Evolutionary conservation across 2,888 invertebrate species (phyloP), one percentile per base, ranked within the genome.

Genomic region (Prostheceraeus crozeri): DNA sequence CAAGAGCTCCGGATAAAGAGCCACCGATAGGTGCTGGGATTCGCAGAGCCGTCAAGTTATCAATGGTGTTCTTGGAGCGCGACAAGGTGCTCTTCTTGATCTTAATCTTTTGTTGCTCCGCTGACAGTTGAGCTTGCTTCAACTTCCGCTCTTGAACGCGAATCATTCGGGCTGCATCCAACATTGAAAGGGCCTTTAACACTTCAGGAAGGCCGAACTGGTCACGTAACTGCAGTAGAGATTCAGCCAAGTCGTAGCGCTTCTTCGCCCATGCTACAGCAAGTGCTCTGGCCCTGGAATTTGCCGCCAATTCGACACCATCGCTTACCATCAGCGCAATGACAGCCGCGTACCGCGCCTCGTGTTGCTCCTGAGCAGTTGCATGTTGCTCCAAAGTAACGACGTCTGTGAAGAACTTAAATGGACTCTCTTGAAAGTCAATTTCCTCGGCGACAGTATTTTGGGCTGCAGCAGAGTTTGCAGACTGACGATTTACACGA

Each of bases 191-290:
- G 1, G 72, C 70, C 57, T 72, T 72, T 11, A 71, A 64, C 1
- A 73, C 70, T 61, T 72, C 72, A n/a, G 68, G 68, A 52, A 73
- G 59, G 6, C 72, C 70, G 66, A 70, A 73, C 53, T 65, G 63
- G 2, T 68, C 66, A 4, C 66, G 62, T 53, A 68, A 64, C 14
- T 65, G 30, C 6, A 74, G 66, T 31, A 73, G 67, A n/a, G 68
- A 64, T 21, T 69, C 63, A 0, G 70, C 69, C 60, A 74, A 54
- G n/a, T 68, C 67, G 53, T 68, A 64, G 61, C 74, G 73, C 46
- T 70, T 67, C 25, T 72, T 64, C 3, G 72, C 71, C 72, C 71
- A 72, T 1, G 74, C 72, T 21, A 72, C 70, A 8, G 72, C 70
- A 28, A 74, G 58, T 2, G 70, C 69, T 46, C 71, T 63, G 8